phyloP scores from a whole-genome alignment of 2,888 invertebrate genomes.

The Drosophila heteroneura region DNA sequence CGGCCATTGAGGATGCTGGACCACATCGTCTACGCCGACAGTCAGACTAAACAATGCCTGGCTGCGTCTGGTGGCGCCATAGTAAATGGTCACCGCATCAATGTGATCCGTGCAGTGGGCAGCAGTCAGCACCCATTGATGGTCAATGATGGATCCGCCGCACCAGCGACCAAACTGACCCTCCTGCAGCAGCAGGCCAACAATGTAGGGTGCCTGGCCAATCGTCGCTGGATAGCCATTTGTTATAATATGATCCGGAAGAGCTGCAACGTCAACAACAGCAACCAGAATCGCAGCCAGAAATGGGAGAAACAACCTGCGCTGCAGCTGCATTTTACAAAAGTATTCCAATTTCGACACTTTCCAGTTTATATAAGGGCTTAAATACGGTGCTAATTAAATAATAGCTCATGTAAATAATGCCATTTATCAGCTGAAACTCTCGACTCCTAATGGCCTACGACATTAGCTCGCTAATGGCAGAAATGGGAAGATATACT shows the following conservation, averaged over 20 bases:
- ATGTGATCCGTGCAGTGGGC: conserved; percentile 66
- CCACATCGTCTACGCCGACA: conserved; percentile 45
- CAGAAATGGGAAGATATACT: not conserved
- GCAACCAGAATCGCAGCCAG: conserved; percentile 28
- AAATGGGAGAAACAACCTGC: conserved; percentile 36
- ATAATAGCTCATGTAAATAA: not conserved
- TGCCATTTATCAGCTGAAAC: conserved; percentile 2
- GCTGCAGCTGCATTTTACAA: conserved; percentile 13
- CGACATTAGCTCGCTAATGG: conserved; percentile 17
- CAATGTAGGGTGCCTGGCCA: conserved; percentile 68
- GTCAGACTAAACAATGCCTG: conserved; percentile 47
- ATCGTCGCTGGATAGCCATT: conserved; percentile 57
- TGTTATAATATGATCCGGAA: conserved; percentile 61
- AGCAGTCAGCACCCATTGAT: conserved; percentile 47
- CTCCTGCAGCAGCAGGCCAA: conserved; percentile 46
- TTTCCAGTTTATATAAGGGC: not conserved
- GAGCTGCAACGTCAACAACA: conserved; percentile 23
- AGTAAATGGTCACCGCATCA: conserved; percentile 55
- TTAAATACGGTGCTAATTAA: not conserved
- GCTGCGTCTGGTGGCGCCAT: conserved; percentile 68
- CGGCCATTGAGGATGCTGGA: conserved; percentile 81
- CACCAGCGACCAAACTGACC: conserved; percentile 51
- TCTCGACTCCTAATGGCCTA: conserved; percentile 27
- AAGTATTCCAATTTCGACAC: not conserved
- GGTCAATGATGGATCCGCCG: conserved; percentile 46